Base-by-base conservation (phyloP, 2,888 invertebrate genomes). In the Choristoneura rosaceana region DNA sequence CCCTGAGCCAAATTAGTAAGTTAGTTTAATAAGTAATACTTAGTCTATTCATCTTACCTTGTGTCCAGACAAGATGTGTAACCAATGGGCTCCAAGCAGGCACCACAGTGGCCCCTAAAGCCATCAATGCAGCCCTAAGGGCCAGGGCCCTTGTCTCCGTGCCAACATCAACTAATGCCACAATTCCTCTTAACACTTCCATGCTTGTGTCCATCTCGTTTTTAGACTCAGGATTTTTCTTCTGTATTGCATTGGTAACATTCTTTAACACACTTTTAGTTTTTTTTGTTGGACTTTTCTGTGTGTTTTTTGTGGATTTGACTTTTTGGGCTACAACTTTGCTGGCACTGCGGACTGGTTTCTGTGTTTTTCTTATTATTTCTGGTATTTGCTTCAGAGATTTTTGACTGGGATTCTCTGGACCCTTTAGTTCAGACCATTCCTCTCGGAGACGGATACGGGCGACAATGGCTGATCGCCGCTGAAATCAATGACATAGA, bases 1-100 rank as follows among this genome's bases (percentile, higher is more conserved):
- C n/a, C n/a, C n/a, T n/a, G n/a, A n/a, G n/a, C n/a, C n/a, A n/a
- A n/a, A n/a, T n/a, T n/a, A n/a, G n/a, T n/a, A n/a, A n/a, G n/a
- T n/a, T n/a, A n/a, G n/a, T n/a, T n/a, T n/a, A n/a, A 34, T 34
- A 34, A 34, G 34, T 7, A 34, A 38, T 38, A 4, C 38, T 25
- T 25, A 25, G 25, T 7, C 7, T 52, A 52, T 3, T 12, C 25
- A 1, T 55, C 78, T 76, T 74, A 92, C 93, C 91, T 70, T 92
- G 84, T 5, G 87, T 80, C 93, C 93, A 94, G 0, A 94, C 78
- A 0, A 93, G 79, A 77, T 94, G 93, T 0, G 93, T 93, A 41
- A 94, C 90, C 0, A 91, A 82, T 0, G 91, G 91, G 65, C 82
- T 90, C 93, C 93, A 94, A 0, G 79, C 43, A 0, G 87, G 87